Conservation (phyloP, 2,113 vertebrate genomes). For the Chaenocephalus aceratus region DNA sequence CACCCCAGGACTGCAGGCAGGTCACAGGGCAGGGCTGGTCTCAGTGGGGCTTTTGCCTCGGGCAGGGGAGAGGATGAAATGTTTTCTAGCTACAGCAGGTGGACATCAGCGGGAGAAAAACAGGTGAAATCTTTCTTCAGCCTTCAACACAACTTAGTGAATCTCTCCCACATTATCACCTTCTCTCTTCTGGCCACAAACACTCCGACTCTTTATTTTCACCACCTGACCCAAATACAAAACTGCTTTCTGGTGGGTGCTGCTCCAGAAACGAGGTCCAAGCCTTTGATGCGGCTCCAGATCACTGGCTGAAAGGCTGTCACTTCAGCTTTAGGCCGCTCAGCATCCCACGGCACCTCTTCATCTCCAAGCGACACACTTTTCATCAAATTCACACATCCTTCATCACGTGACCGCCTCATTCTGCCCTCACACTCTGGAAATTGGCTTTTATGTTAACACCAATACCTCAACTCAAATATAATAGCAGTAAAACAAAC, state of each 20-base stretch:
- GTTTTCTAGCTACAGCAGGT: constrained; percentile 83
- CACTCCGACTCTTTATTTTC: constrained; percentile 66
- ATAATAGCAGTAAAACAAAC: constrained; percentile 41
- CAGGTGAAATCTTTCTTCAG: constrained; percentile 36
- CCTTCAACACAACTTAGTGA: constrained; percentile 38
- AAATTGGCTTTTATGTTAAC: constrained; percentile 53
- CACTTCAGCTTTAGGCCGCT: constrained; percentile 75
- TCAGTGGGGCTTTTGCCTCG: constrained; percentile 59
- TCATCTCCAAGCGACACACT: constrained; percentile 68
- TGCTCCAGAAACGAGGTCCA: constrained; percentile 82
- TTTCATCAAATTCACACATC: constrained; percentile 69
- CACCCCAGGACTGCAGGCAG: constrained; percentile 46
- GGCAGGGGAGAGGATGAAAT: constrained; percentile 71
- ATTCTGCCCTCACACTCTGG: constrained; percentile 45
- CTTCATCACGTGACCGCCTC: constrained; percentile 56
- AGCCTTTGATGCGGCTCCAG: constrained; percentile 82
- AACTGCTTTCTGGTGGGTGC: constrained; percentile 80
- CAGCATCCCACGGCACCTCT: constrained; percentile 72
- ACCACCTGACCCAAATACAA: constrained; percentile 83
- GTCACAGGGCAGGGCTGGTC: constrained; percentile 64
- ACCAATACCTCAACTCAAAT: constrained; percentile 55
- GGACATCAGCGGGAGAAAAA: constrained; percentile 80
- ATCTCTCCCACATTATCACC: constrained; percentile 53
- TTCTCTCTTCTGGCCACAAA: constrained; percentile 60
- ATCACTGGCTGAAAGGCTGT: constrained; percentile 75